phyloP scores from a whole-genome alignment of 1,140 invertebrate species.

The Drosophila kikkawai region DNA sequence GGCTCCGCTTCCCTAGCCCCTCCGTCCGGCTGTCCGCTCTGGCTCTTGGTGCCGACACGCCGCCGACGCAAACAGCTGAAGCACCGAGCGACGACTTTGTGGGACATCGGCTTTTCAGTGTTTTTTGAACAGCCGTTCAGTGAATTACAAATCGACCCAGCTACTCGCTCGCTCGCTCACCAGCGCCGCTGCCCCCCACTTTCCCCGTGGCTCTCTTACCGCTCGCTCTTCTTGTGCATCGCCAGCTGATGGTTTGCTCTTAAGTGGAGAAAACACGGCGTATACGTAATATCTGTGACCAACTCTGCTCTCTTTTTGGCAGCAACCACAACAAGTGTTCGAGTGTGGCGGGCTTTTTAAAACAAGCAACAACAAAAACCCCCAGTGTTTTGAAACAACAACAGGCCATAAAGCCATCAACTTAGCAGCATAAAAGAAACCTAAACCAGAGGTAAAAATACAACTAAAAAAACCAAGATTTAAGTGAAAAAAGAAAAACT shows the following conservation, averaged over 20 bases:
- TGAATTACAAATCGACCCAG: conserved; percentile 45
- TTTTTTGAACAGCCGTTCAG: conserved; percentile 70
- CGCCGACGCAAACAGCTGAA: conserved; percentile 46
- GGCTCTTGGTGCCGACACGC: conserved; percentile 1
- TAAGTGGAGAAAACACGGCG: conserved; percentile 35
- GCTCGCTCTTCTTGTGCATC: conserved; percentile 2
- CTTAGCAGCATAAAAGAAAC: conserved; percentile 2
- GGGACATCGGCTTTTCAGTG: conserved; percentile 58
- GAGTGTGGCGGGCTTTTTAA: conserved; percentile 52
- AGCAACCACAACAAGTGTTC: conserved; percentile 24
- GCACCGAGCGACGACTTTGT: conserved; percentile 18
- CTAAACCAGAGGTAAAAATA: conserved; percentile 24
- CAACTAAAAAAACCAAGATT: background rate
- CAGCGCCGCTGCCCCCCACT: background rate
- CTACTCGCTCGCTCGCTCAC: conserved; percentile 27
- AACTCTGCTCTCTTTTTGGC: conserved; percentile 19
- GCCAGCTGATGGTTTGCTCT: conserved; percentile 43
- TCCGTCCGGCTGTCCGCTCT: background rate
- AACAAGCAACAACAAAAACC: conserved; percentile 5
- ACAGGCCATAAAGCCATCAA: conserved; percentile 20
- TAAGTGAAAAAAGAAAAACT: background rate
- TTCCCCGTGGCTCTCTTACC: conserved; percentile 2
- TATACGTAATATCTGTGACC: conserved; percentile 37
- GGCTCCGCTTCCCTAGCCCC: conserved; percentile 1
- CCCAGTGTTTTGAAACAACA: conserved; percentile 10